These are phyloP conservation scores for Netelia fuscicornis DNA, from an alignment of 2,888 invertebrate species.

Conservation along the genomic window DNA sequence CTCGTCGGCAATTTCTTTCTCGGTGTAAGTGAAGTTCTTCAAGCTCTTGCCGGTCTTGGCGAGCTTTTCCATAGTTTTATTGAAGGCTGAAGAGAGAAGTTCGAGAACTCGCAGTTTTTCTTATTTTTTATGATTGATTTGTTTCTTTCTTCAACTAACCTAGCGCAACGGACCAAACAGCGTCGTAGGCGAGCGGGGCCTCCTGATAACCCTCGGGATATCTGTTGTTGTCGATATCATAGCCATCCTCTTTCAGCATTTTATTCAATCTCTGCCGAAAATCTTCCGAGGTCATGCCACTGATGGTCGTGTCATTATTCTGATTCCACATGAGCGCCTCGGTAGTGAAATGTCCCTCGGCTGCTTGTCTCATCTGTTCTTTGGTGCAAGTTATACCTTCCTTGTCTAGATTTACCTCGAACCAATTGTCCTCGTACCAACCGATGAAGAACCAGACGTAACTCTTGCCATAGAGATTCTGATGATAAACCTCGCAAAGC, in stretches of 20 bases:
- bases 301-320: constrained; percentile 96
- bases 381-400: constrained; percentile 96
- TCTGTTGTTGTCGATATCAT: constrained; percentile 94
- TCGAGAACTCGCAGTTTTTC: background rate
- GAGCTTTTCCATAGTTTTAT: constrained; percentile 97
- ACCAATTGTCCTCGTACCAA: constrained; percentile 99
- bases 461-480: constrained; percentile 96
- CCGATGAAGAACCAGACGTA: constrained; percentile 99
- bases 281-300: constrained; percentile 97
- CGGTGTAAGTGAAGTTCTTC: constrained; percentile 98
- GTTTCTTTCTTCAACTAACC: constrained; percentile 86
- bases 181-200: constrained; percentile 99
- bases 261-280: constrained; percentile 95
- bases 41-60: constrained; percentile 92
- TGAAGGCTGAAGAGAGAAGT: constrained; percentile 89
- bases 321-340: constrained; percentile 99
- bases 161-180: constrained; percentile 99
- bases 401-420: constrained; percentile 93
- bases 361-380: constrained; percentile 96
- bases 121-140: background rate
- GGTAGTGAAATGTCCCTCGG: constrained; percentile 99
- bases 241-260: constrained; percentile 92
- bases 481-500: constrained; percentile 98
- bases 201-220: constrained; percentile 98
- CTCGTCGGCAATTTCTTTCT: constrained; percentile 97